Conservation (phyloP, 2,113 vertebrate species). For the Caranx melampygus region DNA sequence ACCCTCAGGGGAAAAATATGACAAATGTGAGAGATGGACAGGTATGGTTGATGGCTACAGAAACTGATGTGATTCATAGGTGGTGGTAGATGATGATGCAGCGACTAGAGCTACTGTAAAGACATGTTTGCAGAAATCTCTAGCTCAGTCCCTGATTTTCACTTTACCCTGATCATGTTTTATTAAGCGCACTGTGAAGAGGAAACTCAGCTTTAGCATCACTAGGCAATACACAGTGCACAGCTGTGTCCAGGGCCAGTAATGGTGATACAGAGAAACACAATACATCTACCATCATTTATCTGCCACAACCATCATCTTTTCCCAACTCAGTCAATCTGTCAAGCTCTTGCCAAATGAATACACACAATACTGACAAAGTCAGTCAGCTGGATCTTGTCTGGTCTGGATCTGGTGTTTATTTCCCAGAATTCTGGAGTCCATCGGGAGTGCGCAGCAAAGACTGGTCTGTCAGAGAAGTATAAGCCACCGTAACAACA, state of each 20-base stretch:
- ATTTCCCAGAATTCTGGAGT: no score
- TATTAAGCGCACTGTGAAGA: not conserved
- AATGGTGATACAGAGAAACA: no score
- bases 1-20: no score
- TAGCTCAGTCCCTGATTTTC: not conserved
- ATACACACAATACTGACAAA: no score
- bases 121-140: not conserved
- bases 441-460: no score
- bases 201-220: not conserved
- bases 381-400: no score
- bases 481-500: no score
- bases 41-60: not conserved
- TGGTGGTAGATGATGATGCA: not conserved
- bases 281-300: no score
- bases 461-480: no score
- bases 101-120: not conserved
- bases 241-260: not conserved
- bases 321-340: not conserved
- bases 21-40: not conserved
- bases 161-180: slow-evolving; percentile 1
- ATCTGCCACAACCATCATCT: no score
- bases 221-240: not conserved
- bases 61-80: not conserved
- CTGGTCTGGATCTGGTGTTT: no score
- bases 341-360: no score